A percentile compares a stretch with the other conserved stretches of the same genome.
phyloP scores from a whole-genome alignment of 2,797 vertebrate species.

The Octomys mimax region DNA sequence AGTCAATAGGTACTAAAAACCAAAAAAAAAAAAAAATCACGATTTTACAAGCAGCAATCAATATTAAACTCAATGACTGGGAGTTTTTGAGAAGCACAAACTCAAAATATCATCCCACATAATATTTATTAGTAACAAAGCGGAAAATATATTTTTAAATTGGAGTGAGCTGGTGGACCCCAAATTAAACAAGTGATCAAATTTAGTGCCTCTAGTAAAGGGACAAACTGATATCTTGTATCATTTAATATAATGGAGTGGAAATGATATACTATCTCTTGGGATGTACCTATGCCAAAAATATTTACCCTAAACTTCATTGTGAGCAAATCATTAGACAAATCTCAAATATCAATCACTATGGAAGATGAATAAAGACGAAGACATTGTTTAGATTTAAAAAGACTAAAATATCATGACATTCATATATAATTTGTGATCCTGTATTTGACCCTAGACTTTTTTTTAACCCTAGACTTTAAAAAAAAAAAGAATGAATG shows the following conservation, averaged over 20 bases:
- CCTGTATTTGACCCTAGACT: neutral
- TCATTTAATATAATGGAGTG: neutral
- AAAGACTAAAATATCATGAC: neutral
- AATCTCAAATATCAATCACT: slow-evolving; percentile 16
- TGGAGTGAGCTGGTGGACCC: neutral
- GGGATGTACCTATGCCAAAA: slow-evolving; percentile 1
- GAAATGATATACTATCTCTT: neutral
- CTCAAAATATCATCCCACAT: slow-evolving; percentile 15
- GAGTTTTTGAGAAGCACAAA: neutral
- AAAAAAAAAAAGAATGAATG: neutral
- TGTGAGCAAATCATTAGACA: slow-evolving; percentile 22
- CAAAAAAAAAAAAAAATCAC: neutral
- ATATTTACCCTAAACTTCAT: neutral
- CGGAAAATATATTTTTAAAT: neutral
- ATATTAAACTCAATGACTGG: slow-evolving; percentile 24
- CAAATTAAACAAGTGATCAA: slow-evolving; percentile 52
- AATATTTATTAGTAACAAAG: slow-evolving; percentile 49
- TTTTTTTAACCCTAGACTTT: neutral
- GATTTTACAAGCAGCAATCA: neutral
- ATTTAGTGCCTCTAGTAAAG: slow-evolving; percentile 15
- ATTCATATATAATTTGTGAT: neutral
- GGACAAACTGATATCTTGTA: slow-evolving; percentile 18
- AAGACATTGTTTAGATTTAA: slow-evolving; percentile 13
- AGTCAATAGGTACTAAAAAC: slow-evolving; percentile 27
- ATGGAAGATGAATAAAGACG: slow-evolving; percentile 39